Base-by-base conservation (phyloP, 2,113 vertebrate species). In the Carassius auratus region DNA sequence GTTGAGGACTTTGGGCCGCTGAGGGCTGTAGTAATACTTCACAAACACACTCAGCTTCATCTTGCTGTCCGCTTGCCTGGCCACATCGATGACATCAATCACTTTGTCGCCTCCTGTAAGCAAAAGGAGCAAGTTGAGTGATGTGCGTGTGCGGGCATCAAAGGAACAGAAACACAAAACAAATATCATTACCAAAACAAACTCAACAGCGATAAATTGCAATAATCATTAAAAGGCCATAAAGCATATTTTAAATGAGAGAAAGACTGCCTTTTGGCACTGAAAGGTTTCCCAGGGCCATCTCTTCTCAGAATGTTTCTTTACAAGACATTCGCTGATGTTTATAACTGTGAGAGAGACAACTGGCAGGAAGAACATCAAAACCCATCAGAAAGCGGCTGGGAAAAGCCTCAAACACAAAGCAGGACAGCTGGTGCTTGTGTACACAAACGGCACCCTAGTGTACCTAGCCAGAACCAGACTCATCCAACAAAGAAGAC, bases 51-150 rank as follows among this genome's bases (percentile, higher is more conserved):
- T 95, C 82, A 99, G 97, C 88, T 97, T 99, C 95, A 99, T 99
- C 94, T 99, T 99, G 94, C 97, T 98, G 96, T 99, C 98, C 33
- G 98, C 97, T 93, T 99, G 98, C 87, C 97, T 96, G 55, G 98
- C 98, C 92, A 99, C 98, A 88, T 99, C 98, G 82, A 99, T 99
- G 92, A 99, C 98, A 59, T 99, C 98, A 80, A 99, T 98, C 87
- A 98, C 93, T 94, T 99, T 99, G 89, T 98, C 94, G 3, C 97
- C 97, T 92, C 98, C 98, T 99, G 90, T 66, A 89, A 89, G 91
- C 86, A 17, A 87, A 62, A 81, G 66, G 89, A 90, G 5, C 50
- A 17, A 26, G 14, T 36, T 69, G 76, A 69, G 36, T 61, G 23
- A 61, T 26, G 57, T 50, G 61, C 13, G 36, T 26, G 14, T 38